These are phyloP conservation scores for Mercenaria mercenaria DNA, from an alignment of 1,140 invertebrate genomes.

Conservation along the genomic window DNA sequence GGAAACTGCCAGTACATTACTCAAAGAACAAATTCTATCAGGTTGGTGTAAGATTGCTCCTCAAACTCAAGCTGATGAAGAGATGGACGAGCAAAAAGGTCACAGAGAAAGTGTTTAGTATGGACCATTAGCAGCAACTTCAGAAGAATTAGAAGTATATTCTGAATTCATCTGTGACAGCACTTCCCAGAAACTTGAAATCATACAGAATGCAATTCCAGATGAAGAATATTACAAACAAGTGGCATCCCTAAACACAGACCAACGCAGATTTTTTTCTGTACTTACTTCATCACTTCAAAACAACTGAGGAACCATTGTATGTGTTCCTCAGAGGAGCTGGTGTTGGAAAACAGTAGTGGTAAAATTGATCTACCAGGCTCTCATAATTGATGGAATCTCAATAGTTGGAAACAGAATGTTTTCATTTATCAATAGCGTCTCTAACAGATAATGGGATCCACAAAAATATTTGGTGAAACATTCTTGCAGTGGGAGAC, in stretches of 20 bases:
- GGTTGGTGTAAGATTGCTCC: neutral
- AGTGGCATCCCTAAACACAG: neutral
- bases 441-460: constrained; percentile 13
- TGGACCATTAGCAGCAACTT: neutral
- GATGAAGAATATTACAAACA: no score
- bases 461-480: neutral
- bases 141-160: neutral
- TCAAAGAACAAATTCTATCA: neutral
- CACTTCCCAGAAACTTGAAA: no score
- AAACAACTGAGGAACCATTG: constrained; percentile 2
- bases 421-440: constrained; percentile 16
- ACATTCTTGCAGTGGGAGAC: constrained; percentile 1
- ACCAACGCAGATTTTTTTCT: constrained; percentile 16
- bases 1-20: constrained; percentile 23
- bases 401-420: constrained; percentile 19
- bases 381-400: constrained; percentile 30
- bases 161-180: neutral
- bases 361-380: neutral
- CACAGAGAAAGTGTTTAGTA: neutral
- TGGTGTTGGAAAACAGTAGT: constrained; percentile 20
- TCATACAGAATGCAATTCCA: no score
- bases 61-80: neutral
- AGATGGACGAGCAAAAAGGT: neutral
- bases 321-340: neutral
- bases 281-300: neutral